phyloP scores from a whole-genome alignment of 2,797 vertebrate genomes.

The Salmo trutta region DNA sequence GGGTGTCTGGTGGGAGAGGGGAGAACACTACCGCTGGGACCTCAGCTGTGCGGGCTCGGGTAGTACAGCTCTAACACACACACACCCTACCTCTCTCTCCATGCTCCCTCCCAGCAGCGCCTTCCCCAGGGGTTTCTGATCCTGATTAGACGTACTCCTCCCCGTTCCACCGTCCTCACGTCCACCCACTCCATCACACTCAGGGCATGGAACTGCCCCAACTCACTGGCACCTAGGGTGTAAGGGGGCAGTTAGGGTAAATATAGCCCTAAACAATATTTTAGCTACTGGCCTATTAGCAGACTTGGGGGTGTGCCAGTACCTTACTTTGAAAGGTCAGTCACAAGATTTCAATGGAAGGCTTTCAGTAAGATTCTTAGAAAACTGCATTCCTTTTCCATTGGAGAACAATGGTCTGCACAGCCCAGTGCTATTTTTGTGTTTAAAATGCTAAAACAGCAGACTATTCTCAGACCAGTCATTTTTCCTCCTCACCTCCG shows the following conservation, averaged over 20 bases:
- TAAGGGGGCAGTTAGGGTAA: neutral
- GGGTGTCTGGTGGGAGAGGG: no score
- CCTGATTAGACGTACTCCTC: conserved; percentile 77
- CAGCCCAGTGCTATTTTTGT: neutral
- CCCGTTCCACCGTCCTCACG: conserved; percentile 68
- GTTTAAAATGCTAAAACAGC: neutral
- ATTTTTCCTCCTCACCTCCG: conserved; percentile 68
- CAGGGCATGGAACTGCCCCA: conserved; percentile 90
- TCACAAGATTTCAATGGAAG: neutral
- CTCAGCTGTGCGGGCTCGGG: no score
- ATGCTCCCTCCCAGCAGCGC: conserved; percentile 85
- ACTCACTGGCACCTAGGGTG: conserved; percentile 68
- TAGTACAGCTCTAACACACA: neutral
- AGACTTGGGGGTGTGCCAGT: neutral
- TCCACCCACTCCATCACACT: conserved; percentile 83
- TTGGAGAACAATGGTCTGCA: neutral
- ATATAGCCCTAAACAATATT: neutral
- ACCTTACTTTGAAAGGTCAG: neutral
- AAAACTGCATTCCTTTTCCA: neutral
- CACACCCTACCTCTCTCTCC: conserved; percentile 80
- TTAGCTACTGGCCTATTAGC: neutral
- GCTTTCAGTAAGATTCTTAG: neutral
- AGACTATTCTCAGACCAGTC: neutral
- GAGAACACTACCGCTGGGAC: no score
- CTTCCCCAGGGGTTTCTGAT: conserved; percentile 95